Conservation (phyloP, 2,797 vertebrate genomes). For the Harpagifer antarcticus region DNA sequence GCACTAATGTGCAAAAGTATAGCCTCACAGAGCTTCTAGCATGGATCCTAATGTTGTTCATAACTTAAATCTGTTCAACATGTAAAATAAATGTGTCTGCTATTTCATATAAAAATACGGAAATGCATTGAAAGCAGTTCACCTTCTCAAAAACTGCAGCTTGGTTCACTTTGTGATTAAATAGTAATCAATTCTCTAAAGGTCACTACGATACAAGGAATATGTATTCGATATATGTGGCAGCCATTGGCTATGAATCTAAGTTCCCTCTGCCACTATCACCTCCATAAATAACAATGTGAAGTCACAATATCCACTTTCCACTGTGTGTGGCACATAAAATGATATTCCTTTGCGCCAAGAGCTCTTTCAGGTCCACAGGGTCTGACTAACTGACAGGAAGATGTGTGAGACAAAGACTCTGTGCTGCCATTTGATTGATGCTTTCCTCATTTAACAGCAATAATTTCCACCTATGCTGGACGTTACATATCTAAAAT, state of each 20-base stretch:
- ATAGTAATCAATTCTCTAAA: slow-evolving; percentile 26
- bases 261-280: slow-evolving; percentile 17
- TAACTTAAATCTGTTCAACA: neutral
- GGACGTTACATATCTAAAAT: slow-evolving; percentile 38
- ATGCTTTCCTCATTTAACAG: slow-evolving; percentile 67
- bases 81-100: neutral
- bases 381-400: slow-evolving; percentile 50
- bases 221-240: slow-evolving; percentile 18
- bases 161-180: slow-evolving; percentile 4
- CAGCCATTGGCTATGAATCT: slow-evolving; percentile 1
- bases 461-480: slow-evolving; percentile 55
- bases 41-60: neutral
- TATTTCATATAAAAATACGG: neutral
- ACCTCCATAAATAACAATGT: slow-evolving; percentile 26
- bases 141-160: neutral
- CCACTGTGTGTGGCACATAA: slow-evolving; percentile 12
- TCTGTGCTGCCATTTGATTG: slow-evolving; percentile 66
- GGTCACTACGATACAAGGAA: slow-evolving; percentile 23
- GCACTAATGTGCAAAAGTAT: neutral
- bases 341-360: slow-evolving; percentile 32
- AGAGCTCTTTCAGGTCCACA: slow-evolving; percentile 32
- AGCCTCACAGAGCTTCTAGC: neutral
- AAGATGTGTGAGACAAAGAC: slow-evolving; percentile 57
- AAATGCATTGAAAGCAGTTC: neutral
- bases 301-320: slow-evolving; percentile 40